Evolutionary conservation across 2,888 invertebrate species (phyloP).

Genomic region (Drosophila phalerata): DNA sequence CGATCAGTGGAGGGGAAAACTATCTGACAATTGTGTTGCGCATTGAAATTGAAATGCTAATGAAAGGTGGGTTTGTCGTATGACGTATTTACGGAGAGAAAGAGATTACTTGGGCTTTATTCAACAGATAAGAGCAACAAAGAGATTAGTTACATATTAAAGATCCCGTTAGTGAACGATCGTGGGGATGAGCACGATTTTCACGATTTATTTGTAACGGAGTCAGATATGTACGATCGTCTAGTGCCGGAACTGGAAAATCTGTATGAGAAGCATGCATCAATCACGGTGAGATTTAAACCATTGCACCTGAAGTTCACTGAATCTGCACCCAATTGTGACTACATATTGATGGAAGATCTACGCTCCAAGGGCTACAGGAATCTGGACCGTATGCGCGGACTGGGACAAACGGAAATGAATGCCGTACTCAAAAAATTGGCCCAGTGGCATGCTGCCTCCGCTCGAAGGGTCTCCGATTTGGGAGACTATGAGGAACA

Average conservation of each 20-base stretch:
- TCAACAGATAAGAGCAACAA: constrained; percentile 42
- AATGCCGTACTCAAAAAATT: constrained; percentile 72
- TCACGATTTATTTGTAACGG: constrained; percentile 57
- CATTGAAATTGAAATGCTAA: constrained; percentile 60
- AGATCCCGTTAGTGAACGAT: constrained; percentile 68
- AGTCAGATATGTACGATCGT: constrained; percentile 72
- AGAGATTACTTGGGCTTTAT: constrained; percentile 6
- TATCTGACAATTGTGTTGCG: constrained; percentile 78
- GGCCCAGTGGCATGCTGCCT: constrained; percentile 82
- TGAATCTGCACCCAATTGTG: constrained; percentile 46
- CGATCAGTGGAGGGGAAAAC: constrained; percentile 79
- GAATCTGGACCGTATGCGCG: constrained; percentile 69
- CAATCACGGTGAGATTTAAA: constrained; percentile 60
- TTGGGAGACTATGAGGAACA: constrained; percentile 60
- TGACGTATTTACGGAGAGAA: not conserved
- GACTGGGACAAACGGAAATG: constrained; percentile 71
- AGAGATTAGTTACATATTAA: constrained; percentile 68
- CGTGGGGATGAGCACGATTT: constrained; percentile 64
- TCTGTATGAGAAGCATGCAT: constrained; percentile 54
- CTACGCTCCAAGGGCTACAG: constrained; percentile 61
- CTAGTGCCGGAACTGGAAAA: constrained; percentile 76
- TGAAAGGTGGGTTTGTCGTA: constrained; percentile 66
- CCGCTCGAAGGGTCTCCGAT: constrained; percentile 65
- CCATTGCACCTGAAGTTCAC: constrained; percentile 65
- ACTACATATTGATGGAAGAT: constrained; percentile 80